These are phyloP conservation scores for Ranitomeya variabilis DNA, from an alignment of 2,113 vertebrate species.

Conservation along the genomic window DNA sequence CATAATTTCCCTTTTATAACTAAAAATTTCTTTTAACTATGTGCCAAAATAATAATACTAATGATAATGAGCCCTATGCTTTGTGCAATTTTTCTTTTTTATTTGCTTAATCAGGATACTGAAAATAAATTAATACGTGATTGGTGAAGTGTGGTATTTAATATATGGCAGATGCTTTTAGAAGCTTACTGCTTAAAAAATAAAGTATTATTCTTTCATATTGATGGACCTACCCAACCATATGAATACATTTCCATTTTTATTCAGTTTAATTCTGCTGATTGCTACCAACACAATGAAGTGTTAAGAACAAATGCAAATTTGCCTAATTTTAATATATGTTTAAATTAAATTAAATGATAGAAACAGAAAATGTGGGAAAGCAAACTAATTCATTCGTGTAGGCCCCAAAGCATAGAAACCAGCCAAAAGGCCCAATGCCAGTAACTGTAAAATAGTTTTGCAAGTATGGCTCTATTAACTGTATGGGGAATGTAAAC, in stretches of 20 bases:
- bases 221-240: constrained; percentile 50
- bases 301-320: constrained; percentile 48
- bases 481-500: neutral
- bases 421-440: neutral
- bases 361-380: neutral
- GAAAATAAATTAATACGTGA: constrained; percentile 40
- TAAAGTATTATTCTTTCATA: constrained; percentile 44
- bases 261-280: constrained; percentile 54
- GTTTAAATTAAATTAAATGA: constrained; percentile 40
- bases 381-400: neutral
- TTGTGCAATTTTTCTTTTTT: constrained; percentile 17
- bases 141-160: constrained; percentile 50
- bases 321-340: constrained; percentile 41
- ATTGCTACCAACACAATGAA: constrained; percentile 48
- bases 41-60: constrained; percentile 25
- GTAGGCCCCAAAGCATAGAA: neutral
- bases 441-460: neutral
- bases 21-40: neutral
- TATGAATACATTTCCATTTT: constrained; percentile 53
- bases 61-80: neutral
- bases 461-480: neutral
- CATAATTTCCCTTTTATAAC: neutral
- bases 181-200: constrained; percentile 43
- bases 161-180: constrained; percentile 49
- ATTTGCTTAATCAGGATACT: constrained; percentile 33